Base-by-base conservation (phyloP, 2,888 invertebrate genomes). In the Iphiclides podalirius region DNA sequence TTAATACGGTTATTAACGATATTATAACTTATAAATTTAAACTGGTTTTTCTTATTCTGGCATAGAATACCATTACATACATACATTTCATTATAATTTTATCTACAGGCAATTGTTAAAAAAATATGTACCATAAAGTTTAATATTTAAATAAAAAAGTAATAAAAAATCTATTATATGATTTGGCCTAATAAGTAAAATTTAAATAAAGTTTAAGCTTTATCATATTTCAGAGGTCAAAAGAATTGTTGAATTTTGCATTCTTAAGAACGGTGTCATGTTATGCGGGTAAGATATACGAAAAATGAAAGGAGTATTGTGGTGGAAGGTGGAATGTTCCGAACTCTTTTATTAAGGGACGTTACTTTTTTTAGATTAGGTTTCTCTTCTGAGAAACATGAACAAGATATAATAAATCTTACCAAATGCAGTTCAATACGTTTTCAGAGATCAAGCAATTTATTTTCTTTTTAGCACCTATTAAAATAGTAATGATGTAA, bases 301-400 rank as follows among this genome's bases (percentile, higher is more conserved):
- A 39, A 8, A 39, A 26, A 17, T 44, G 28, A 39, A 44, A 39
- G 44, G 44, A 37, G 48, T 49, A 38, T 48, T 48, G 38, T 48
- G 16, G 31, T 37, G 11, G 15, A 33, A 43, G 31, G 31, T 37
- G 11, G 23, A 33, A 43, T 43, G 4, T 38, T 31, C 15, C 11
- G 23, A 43, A 43, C 34, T 23, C 44, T 39, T 49, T 49, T 49
- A 34, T 38, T 38, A 43, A 43, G 38, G 20, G 34, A 34, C 38
- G 38, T 39, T 35, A 34, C 33, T 20, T 37, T 39, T 47, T 49
- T 43, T 33, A 43, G 38, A 39, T 49, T 40, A 44, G 49, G 49
- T 35, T 28, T 44, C 35, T 8, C 37, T 48, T 49, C 49, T 34
- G 49, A 44, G 49, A 49, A 49, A 44, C 35, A 9, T 26, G 11